phyloP scores from a whole-genome alignment of 2,888 invertebrate species.

The Leptarthrus brevirostris region DNA sequence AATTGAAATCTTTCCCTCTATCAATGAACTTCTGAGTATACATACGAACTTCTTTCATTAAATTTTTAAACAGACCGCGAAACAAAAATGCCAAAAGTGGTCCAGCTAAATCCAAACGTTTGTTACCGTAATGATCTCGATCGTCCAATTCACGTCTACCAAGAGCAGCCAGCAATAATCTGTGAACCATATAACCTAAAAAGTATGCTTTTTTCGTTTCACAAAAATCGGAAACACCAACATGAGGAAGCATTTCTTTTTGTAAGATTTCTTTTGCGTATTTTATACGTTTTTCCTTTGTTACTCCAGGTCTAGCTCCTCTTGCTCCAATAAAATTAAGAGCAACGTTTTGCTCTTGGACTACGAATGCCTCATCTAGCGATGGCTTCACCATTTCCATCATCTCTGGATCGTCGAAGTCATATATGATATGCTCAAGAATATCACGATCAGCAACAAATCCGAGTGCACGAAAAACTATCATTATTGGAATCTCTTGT shows the following conservation, averaged over 20 bases:
- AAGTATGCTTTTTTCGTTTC: slow-evolving; percentile 99
- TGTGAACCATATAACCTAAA: slow-evolving; percentile 99
- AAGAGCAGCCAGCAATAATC: slow-evolving; percentile 91
- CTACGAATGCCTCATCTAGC: slow-evolving; percentile 98
- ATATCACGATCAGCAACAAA: slow-evolving; percentile 99
- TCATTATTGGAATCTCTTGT: slow-evolving; percentile 99
- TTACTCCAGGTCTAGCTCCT: slow-evolving; percentile 97
- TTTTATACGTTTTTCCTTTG: slow-evolving; percentile 98
- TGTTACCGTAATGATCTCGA: slow-evolving; percentile 99
- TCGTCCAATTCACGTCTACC: slow-evolving; percentile 98
- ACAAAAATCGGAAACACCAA: slow-evolving; percentile 99
- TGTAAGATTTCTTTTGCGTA: slow-evolving; percentile 99
- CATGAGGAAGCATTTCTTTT: slow-evolving; percentile 99
- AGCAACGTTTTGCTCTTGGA: slow-evolving; percentile 99
- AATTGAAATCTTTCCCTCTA: slow-evolving; percentile 97
- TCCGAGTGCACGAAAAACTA: slow-evolving; percentile 98
- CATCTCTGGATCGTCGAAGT: slow-evolving; percentile 99
- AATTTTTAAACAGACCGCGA: slow-evolving; percentile 93
- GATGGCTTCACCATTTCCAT: slow-evolving; percentile 99
- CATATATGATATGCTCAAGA: slow-evolving; percentile 99
- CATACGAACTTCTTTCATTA: slow-evolving; percentile 97
- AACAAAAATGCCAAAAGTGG: slow-evolving; percentile 97
- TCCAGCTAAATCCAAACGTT: slow-evolving; percentile 96
- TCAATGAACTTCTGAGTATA: slow-evolving; percentile 99
- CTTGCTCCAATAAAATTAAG: slow-evolving; percentile 98